Evolutionary conservation across 2,888 invertebrate genomes (phyloP), one percentile per base, ranked within the genome.

Genomic region (Tinea pellionella): DNA sequence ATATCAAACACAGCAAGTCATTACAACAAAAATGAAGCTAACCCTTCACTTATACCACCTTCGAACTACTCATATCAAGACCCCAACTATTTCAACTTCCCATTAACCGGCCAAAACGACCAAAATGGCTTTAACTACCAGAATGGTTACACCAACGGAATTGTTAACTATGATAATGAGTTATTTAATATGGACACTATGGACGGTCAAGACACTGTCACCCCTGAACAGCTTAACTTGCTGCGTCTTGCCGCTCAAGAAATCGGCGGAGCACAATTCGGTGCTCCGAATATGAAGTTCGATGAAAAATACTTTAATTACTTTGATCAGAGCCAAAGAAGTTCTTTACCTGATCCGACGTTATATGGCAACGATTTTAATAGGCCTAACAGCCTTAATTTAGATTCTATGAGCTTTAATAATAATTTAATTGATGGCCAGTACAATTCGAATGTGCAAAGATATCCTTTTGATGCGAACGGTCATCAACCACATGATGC

Each of bases 201-300:
- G 1, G 84, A 84, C n/a, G 67, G 69, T 0, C 70, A 76, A 8
- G 78, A 80, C 1, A 61, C 66, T 0, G 84, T 84, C 0, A 77
- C 84, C 0, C 83, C 82, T 1, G 88, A 85, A 68, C 87, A 88
- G 64, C 67, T 88, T 0, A 88, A 88, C 64, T 65, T 88, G 53
- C 71, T 88, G 61, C 75, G 87, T 65, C 68, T 88, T 16, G 88
- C 88, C n/a, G 86, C 88, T 2, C 88, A 88, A 69, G 84, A 88
- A 66, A 85, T 88, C 0, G 84, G 87, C 2, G 86, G 86, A 1
- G 86, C 87, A 1, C 87, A 87, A 63, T 86, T 86, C 69, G 66
- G 78, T 37, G 79, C 70, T 61, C 80, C 80, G 0, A 82, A 72
- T 61, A 43, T 57, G 15, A 77, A 80, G 66, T 80, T 68, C 61